Evolutionary conservation across 2,797 vertebrate genomes (phyloP), one percentile per base, ranked within the genome.

Genomic region (Anguilla anguilla): DNA sequence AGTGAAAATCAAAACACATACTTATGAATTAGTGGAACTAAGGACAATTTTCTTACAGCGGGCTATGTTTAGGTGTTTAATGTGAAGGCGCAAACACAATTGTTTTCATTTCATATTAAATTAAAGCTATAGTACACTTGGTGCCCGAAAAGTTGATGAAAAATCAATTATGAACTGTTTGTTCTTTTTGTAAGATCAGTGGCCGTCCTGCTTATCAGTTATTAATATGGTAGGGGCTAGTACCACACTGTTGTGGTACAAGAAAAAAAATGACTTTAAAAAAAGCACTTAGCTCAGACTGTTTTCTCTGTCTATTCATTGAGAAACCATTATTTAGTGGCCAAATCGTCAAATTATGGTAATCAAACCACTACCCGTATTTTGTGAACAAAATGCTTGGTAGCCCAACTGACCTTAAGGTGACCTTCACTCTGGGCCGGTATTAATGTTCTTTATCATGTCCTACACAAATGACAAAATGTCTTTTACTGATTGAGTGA

Each of bases 351-450:
- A 49, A 67, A 61, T 59, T 86, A 57, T 51, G 35, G 25, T 49
- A 55, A 39, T 31, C 5, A 46, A 85, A 22, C 84, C 35, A 43
- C 13, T 43, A 39, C 31, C 51, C 22, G 31, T 49, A 28, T n/a
- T 10, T 59, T 43, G 25, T 15, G 11, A 39, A 43, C 25, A 11
- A 19, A 85, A 25, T 25, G 57, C 31, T 85, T 84, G 51, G 7
- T 55, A 59, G n/a, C 61, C 53, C 22, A 39, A 55, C 53, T 85
- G 51, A 59, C 39, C 87, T 79, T 85, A 61, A 1, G 55, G 53
- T 39, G 86, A 86, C 86, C 86, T 79, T 86, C 46, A 49, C 61
- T 84, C 35, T 84, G 10, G 59, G 59, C 43, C 43, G 79, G 35
- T 53, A 35, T 7, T 31, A 31, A 35, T 61, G 39, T 83, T 64